Evolutionary conservation across 2,797 vertebrate species (phyloP), one percentile per base, ranked within the genome.

Genomic region (Lepilemur ruficaudatus): DNA sequence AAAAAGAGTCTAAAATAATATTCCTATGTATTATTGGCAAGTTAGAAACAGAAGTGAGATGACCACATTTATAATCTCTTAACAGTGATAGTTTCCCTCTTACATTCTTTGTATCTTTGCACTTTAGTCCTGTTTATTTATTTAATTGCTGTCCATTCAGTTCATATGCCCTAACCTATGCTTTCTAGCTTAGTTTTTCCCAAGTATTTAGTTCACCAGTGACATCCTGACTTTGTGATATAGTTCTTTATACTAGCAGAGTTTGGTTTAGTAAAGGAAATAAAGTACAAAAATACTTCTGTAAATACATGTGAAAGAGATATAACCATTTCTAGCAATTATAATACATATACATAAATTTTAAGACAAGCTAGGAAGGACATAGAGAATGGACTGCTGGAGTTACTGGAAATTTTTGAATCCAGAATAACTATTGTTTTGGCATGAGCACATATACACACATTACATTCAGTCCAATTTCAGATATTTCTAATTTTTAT

Each of bases 131-230:
- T 65, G 17, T 93, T 94, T 61, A 70, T 85, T 43, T 35, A n/a
- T 30, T 72, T 91, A n/a, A 2, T 65, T 65, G 15, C n/a, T n/a
- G 25, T 76, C 35, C 59, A n/a, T 94, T 76, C 35, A 83, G 23
- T 57, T 18, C 55, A 52, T 91, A 46, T n/a, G 46, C 20, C 28
- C 52, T 93, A 6, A 89, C 61, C 38, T 82, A 0, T 63, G 38
- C 23, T 73, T 93, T 96, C 57, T 50, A 83, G 41, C 32, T 91
- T 83, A 88, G 30, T 90, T 96, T 87, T 82, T 93, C 32, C n/a
- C 46, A 87, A 28, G n/a, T 84, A 46, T 76, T 90, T 89, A 75
- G 20, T 93, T 95, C 83, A 78, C 65, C 41, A 59, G 0, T 79
- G 78, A 88, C 70, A 67, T 20, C 87, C 5, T 87, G 32, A 52